Conservation (phyloP, 2,888 invertebrate species). For the Bhutanitis thaidina region DNA sequence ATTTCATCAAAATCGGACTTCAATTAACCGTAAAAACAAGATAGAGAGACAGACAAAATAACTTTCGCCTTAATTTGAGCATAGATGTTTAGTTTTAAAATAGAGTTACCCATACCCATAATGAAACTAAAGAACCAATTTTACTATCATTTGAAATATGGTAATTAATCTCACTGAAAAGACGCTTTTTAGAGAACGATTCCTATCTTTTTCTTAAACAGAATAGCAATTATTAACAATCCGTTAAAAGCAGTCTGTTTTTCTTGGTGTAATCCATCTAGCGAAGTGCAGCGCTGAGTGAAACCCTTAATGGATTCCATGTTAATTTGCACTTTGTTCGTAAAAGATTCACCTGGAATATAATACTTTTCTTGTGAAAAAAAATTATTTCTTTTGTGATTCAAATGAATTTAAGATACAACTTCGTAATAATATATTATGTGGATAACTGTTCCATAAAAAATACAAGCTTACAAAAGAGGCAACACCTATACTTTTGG, state of each 20-base stretch:
- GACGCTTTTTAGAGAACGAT: not conserved
- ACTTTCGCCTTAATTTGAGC: no score
- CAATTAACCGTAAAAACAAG: no score
- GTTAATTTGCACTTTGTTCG: constrained; percentile 18
- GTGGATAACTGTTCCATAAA: no score
- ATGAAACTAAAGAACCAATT: no score
- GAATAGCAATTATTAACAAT: constrained; percentile 19
- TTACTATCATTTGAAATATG: constrained; percentile 1
- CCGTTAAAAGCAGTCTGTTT: constrained; percentile 16
- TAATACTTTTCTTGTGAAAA: not conserved
- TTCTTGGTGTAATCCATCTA: constrained; percentile 16
- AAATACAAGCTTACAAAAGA: not conserved
- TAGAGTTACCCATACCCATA: no score
- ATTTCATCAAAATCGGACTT: no score
- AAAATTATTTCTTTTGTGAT: not conserved
- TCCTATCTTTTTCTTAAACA: constrained; percentile 9
- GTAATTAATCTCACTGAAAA: not conserved
- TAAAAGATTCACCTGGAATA: constrained; percentile 8
- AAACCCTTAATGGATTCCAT: constrained; percentile 14
- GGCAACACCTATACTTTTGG: not conserved
- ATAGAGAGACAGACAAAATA: no score
- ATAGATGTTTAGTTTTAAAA: no score
- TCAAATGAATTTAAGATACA: not conserved
- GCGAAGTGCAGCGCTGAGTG: constrained; percentile 7
- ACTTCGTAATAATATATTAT: no score